Evolutionary conservation across 2,113 vertebrate genomes (phyloP), one percentile per base, ranked within the genome.

Genomic region (Osmerus eperlanus): DNA sequence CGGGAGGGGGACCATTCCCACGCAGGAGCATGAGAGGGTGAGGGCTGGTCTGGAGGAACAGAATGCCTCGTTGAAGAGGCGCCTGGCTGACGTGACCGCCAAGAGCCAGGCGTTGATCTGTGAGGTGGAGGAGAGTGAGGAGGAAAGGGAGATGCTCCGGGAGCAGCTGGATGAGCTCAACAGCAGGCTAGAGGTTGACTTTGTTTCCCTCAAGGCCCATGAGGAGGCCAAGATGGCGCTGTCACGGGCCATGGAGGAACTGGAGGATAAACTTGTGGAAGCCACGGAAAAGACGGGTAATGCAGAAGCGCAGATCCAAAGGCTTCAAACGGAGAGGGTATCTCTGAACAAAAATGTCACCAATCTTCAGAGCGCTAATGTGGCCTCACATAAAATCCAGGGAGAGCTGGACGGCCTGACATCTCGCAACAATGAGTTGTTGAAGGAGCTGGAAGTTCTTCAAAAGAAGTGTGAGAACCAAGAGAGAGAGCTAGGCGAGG

Each of bases 231-330:
- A 91, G 79, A 93, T 83, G 80, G 82, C 91, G 19, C 93, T 93
- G 36, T 90, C 90, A 0, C 61, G 70, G 0, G 84, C 89, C 12
- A 78, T 96, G 21, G 92, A 92, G 61, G 94, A 95, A 28, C 88
- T 99, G 73, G 94, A 92, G 71, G 93, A 91, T 81, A 93, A 94
- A 84, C 88, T 99, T 16, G 87, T 90, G 14, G 95, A 98, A 51
- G 67, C 91, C 3, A 92, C 91, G 0, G 91, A 93, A 29, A 94
- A 89, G 71, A 92, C 86, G 4, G 88, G 85, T 1, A 93, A 92
- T 78, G 91, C 92, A 76, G 93, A 94, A 76, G 88, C 86, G 3
- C 94, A 95, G 79, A 79, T 92, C 2, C 92, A 93, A 29, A 92
- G 86, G 79, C 68, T 98, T 56, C 84, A 91, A 67, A 73, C 70